Conservation (phyloP, 2,797 vertebrate genomes). For the Myotis myotis region DNA sequence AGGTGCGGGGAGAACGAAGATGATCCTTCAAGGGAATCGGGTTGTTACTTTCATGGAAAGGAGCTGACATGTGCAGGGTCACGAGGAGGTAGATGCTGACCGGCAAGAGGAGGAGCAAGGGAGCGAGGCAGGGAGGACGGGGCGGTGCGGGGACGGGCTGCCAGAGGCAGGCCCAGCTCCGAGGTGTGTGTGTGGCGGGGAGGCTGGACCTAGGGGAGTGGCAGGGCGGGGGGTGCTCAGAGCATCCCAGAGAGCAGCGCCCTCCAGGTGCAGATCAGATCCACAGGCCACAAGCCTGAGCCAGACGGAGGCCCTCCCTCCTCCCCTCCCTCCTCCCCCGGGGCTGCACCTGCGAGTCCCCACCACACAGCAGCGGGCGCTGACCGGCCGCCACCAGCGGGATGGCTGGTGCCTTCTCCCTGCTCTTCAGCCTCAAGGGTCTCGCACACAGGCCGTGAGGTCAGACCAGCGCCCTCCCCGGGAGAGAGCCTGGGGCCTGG, state of each 20-base stretch:
- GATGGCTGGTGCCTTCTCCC: neutral
- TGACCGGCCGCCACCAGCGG: neutral
- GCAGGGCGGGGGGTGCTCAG: neutral
- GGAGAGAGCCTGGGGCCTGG: neutral
- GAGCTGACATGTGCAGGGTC: no score
- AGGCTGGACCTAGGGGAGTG: neutral
- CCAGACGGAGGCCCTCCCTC: neutral
- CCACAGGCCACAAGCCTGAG: neutral
- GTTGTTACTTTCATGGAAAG: neutral
- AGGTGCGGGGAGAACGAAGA: neutral
- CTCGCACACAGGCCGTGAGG: neutral
- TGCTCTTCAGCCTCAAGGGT: no score
- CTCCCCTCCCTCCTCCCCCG: neutral
- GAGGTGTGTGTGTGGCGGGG: neutral
- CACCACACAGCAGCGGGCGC: fast-evolving
- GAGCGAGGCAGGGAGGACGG: fast-evolving
- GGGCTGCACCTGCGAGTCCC: neutral
- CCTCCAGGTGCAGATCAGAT: neutral
- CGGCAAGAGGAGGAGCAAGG: neutral
- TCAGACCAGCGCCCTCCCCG: neutral
- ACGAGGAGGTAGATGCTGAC: neutral
- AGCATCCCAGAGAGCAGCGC: neutral
- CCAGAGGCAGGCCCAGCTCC: neutral
- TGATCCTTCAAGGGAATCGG: neutral
- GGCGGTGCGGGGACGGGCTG: neutral